Evolutionary conservation across 1,140 invertebrate species (phyloP).

Genomic region (Drosophila gunungcola): DNA sequence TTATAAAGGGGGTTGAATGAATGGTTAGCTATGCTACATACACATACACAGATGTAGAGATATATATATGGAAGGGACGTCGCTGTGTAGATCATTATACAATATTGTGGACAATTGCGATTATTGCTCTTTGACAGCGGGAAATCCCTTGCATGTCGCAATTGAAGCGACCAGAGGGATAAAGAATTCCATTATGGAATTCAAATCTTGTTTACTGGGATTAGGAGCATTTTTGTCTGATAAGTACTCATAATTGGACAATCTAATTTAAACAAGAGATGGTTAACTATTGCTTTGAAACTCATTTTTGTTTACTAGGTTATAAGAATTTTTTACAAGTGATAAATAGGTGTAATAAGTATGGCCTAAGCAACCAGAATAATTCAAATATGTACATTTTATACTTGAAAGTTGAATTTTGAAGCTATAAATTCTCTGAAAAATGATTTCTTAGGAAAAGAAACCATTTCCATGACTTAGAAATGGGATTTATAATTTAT

Average conservation of each 20-base stretch:
- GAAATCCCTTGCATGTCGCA: conserved; percentile 17
- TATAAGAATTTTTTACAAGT: too few species aligned
- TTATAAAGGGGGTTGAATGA: neutral
- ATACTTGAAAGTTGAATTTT: too few species aligned
- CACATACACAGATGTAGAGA: neutral
- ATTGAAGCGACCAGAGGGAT: conserved; percentile 2
- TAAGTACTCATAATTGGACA: neutral
- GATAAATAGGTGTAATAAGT: too few species aligned
- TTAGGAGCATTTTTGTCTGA: neutral
- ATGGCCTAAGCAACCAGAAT: too few species aligned
- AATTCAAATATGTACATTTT: too few species aligned
- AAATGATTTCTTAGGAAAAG: too few species aligned
- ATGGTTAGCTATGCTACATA: conserved; percentile 2
- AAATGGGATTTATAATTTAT: too few species aligned
- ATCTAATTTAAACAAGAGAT: neutral
- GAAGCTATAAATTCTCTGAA: too few species aligned
- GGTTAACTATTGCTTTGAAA: too few species aligned
- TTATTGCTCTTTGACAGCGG: conserved; percentile 52
- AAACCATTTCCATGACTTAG: too few species aligned
- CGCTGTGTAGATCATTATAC: conserved; percentile 54
- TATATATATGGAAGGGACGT: neutral
- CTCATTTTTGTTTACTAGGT: too few species aligned
- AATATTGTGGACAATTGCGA: conserved; percentile 67
- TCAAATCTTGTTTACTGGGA: neutral
- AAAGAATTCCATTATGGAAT: conserved; percentile 9